Conservation (phyloP, 1,140 invertebrate species). For the Macrobrachium nipponense region DNA sequence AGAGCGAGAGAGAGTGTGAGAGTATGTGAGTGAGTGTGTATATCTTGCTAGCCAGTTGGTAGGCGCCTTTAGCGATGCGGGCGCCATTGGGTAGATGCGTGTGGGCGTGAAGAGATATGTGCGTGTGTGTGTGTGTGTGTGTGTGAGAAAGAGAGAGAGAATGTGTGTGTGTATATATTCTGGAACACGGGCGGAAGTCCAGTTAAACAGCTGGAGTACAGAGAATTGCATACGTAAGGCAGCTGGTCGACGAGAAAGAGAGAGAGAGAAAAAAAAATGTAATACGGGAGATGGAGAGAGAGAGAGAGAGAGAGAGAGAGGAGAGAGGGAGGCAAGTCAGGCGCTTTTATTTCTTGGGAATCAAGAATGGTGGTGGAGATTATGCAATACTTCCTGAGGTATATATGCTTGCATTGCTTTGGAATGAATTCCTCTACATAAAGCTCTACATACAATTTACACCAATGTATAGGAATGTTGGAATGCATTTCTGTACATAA, state of each 20-base stretch:
- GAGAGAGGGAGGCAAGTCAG: background rate
- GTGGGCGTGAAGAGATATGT: background rate
- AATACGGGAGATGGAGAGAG: background rate
- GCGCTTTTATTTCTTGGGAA: background rate
- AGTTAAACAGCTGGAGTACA: no score
- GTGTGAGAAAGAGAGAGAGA: no score
- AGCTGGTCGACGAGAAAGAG: slow-evolving; percentile 17
- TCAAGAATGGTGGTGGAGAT: no score
- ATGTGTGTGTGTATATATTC: background rate
- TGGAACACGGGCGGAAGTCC: no score
- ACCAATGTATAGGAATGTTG: background rate
- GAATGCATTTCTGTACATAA: background rate
- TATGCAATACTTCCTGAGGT: no score
- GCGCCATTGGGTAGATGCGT: background rate
- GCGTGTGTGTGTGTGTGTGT: background rate
- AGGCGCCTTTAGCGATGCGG: background rate
- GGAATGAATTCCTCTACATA: background rate
- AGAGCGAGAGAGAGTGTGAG: background rate
- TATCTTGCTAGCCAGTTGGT: background rate
- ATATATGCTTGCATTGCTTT: no score
- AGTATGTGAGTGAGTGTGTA: background rate
- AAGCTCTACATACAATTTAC: background rate
- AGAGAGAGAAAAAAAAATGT: background rate
- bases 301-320: background rate
- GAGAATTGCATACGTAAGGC: background rate